These are phyloP conservation scores for Biston betularia DNA, from an alignment of 2,888 invertebrate species.

Conservation along the genomic window DNA sequence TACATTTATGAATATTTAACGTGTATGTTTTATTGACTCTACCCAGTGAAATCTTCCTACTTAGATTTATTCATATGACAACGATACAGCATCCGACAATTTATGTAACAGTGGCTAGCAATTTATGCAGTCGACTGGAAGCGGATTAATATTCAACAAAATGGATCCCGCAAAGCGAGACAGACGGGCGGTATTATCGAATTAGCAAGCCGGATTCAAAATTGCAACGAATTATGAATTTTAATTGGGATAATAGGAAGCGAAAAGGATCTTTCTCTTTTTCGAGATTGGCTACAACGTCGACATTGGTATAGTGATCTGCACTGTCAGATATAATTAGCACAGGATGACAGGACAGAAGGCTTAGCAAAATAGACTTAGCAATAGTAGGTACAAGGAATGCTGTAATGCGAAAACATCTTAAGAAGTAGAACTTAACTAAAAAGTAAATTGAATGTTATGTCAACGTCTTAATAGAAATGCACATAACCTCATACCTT, in stretches of 20 bases:
- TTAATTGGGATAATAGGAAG: constrained; percentile 18
- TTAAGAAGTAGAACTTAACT: too few relatives aligned
- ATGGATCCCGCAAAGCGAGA: constrained; percentile 45
- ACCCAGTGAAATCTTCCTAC: background rate
- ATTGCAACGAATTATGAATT: constrained; percentile 40
- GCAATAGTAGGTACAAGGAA: too few relatives aligned
- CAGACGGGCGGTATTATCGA: constrained; percentile 44
- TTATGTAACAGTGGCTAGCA: constrained; percentile 35
- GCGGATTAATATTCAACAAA: constrained; percentile 46
- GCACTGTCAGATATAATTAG: background rate
- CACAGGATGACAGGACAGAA: too few relatives aligned
- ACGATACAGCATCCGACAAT: constrained; percentile 27
- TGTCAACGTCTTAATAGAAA: background rate
- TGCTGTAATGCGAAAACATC: too few relatives aligned
- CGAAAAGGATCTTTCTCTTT: constrained; percentile 12
- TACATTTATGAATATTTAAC: background rate
- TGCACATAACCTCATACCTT: constrained; percentile 46
- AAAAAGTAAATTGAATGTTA: background rate
- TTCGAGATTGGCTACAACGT: background rate
- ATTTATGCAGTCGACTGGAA: constrained; percentile 35
- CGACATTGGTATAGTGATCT: background rate
- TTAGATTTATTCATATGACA: constrained; percentile 6
- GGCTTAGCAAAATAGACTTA: too few relatives aligned
- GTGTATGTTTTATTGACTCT: background rate
- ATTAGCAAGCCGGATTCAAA: constrained; percentile 43